Evolutionary conservation across 2,113 vertebrate species (phyloP).

Genomic region (Leuciscus idus): DNA sequence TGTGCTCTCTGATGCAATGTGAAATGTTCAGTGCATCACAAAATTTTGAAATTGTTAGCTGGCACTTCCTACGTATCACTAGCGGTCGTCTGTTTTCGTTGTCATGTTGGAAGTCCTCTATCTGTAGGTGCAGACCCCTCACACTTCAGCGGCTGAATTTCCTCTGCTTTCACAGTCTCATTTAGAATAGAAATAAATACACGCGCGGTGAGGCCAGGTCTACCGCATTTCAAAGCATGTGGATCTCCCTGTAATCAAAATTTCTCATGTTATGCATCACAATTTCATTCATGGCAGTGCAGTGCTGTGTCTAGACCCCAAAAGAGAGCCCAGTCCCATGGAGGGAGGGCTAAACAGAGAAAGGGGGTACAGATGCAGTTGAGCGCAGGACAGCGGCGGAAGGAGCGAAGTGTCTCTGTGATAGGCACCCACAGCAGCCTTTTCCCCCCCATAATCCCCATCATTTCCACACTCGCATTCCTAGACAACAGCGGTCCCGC

Average conservation of each 20-base stretch:
- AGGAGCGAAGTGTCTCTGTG: slow-evolving; percentile 77
- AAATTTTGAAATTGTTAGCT: slow-evolving; percentile 65
- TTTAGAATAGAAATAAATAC: slow-evolving; percentile 46
- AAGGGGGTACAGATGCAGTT: slow-evolving; percentile 73
- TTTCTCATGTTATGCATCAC: slow-evolving; percentile 25
- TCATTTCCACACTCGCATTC: slow-evolving; percentile 83
- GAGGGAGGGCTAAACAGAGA: slow-evolving; percentile 49
- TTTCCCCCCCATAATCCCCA: slow-evolving; percentile 73
- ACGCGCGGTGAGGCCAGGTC: slow-evolving; percentile 38
- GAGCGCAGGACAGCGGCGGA: slow-evolving; percentile 69
- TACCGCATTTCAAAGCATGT: slow-evolving; percentile 27
- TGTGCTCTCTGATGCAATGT: slow-evolving; percentile 53
- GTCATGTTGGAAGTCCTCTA: slow-evolving; percentile 51
- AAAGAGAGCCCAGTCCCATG: neutral
- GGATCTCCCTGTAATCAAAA: slow-evolving; percentile 45
- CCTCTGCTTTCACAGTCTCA: slow-evolving; percentile 49
- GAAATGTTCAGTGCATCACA: slow-evolving; percentile 61
- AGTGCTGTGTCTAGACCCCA: slow-evolving; percentile 27
- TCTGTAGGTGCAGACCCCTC: slow-evolving; percentile 67
- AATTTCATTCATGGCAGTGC: slow-evolving; percentile 5
- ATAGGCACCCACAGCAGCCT: slow-evolving; percentile 79
- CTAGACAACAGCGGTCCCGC: slow-evolving; percentile 81
- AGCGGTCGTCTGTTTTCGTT: slow-evolving; percentile 54
- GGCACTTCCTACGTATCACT: slow-evolving; percentile 60
- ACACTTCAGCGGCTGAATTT: slow-evolving; percentile 55